Base-by-base conservation (phyloP, 2,888 invertebrate species). In the Andrena camellia region DNA sequence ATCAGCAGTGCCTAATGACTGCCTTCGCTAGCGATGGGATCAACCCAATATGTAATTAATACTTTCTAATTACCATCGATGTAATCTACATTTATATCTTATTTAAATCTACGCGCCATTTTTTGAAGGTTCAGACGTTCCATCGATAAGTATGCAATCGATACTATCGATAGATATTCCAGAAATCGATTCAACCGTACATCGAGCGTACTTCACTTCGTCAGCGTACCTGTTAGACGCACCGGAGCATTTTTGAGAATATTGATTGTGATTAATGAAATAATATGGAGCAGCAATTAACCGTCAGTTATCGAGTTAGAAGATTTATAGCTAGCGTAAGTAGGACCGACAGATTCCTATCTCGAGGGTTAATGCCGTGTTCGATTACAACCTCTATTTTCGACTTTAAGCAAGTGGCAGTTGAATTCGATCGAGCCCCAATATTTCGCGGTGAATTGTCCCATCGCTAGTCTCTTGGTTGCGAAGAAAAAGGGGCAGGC, bases 131-230 rank as follows among this genome's bases (percentile, higher is more conserved):
- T 29, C 20, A 42, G n/a, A 6, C 6, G n/a, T n/a, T 48, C n/a
- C 1, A 68, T 68, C 54, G 52, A 54, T 54, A 68, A 57, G 60
- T 17, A 7, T 60, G n/a, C 60, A 42, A 52, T 52, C 52, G 52
- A 52, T 52, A 63, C 23, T 20, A 48, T 70, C 59, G 59, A 48
- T 29, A 29, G 20, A 20, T 48, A 29, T 59, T 48, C 2, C 20
- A 8, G n/a, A 23, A 69, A 70, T 29, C 20, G 48, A 0, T 60
- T 0, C 13, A 48, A 62, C 6, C 7, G 5, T 0, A 60, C 7
- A n/a, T 20, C 3, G 8, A 29, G 48, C 35, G 26, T 10, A 29
- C 29, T 29, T 59, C 20, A 42, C 1, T 6, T 23, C 57, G 7
- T 26, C 8, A 20, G 0, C 33, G 20, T 62, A 62, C 8, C 4